Conservation (phyloP, 2,797 vertebrate genomes). For the Numenius phaeopus region DNA sequence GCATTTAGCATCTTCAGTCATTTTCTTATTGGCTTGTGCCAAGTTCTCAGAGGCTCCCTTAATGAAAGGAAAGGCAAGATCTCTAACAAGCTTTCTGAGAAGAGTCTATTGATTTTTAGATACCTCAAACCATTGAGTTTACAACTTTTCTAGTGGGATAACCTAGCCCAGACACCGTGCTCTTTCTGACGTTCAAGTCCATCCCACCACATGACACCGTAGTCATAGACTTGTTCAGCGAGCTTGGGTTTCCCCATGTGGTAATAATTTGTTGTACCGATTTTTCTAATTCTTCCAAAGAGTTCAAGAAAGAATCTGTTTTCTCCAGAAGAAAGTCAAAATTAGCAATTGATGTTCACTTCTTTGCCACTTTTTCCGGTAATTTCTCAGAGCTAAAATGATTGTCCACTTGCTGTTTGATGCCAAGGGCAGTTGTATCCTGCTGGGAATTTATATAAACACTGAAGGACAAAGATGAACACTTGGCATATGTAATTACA, state of each 20-base stretch:
- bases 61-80: not conserved
- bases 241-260: not conserved
- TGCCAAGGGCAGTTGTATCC: not conserved
- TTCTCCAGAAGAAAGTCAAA: slow-evolving; percentile 9
- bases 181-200: not conserved
- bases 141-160: not conserved
- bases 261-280: not conserved
- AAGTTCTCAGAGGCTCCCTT: not conserved
- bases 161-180: not conserved
- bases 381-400: not conserved
- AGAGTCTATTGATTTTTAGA: not conserved
- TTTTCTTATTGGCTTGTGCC: not conserved
- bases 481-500: not conserved
- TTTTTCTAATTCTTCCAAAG: not conserved
- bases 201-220: not conserved
- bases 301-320: not conserved
- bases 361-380: not conserved
- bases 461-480: not conserved
- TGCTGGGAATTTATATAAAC: not conserved
- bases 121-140: not conserved
- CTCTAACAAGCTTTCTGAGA: not conserved
- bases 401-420: not conserved
- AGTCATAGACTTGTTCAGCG: not conserved
- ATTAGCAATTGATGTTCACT: not conserved
- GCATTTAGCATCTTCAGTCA: not conserved